Percentiles rank a stretch among this genome's conserved stretches.
These are phyloP conservation scores for Corella eumyota DNA, from an alignment of 23 tunicate genomes.

Conservation along the genomic window DNA sequence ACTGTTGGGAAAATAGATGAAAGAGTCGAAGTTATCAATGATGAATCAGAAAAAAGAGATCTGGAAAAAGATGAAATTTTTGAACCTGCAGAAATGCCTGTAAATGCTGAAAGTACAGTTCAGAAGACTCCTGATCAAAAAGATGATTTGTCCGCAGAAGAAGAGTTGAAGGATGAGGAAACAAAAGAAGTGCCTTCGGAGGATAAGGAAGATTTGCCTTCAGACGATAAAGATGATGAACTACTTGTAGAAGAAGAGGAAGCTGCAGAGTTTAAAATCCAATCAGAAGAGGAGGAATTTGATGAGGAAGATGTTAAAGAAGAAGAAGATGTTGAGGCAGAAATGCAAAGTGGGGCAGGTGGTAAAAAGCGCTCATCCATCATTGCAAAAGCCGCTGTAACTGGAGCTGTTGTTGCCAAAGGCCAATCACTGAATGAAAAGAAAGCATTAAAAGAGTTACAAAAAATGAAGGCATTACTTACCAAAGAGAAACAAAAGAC, in stretches of 20 bases:
- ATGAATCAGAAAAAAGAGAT: background rate
- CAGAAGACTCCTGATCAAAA: too few species aligned
- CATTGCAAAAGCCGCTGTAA: too few species aligned
- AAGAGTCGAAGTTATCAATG: too few species aligned
- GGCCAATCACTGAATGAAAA: background rate
- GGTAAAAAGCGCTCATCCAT: too few species aligned
- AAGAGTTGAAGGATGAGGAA: slow-evolving; percentile 13
- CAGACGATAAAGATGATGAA: background rate
- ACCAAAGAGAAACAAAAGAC: too few species aligned
- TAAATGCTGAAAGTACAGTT: too few species aligned
- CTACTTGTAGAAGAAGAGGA: background rate
- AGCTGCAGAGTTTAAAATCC: background rate
- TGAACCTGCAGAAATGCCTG: too few species aligned
- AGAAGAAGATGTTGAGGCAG: background rate
- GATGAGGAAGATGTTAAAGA: background rate
- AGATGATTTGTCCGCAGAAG: too few species aligned
- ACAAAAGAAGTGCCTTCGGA: background rate
- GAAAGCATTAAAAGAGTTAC: background rate
- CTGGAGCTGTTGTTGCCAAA: background rate
- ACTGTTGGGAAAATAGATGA: too few species aligned
- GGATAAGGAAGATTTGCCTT: background rate
- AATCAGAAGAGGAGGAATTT: slow-evolving; percentile 6
- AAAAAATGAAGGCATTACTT: background rate
- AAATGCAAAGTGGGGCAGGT: background rate
- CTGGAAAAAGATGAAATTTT: background rate